Conservation (phyloP, 2,797 vertebrate genomes). For the Diplodus sargus region DNA sequence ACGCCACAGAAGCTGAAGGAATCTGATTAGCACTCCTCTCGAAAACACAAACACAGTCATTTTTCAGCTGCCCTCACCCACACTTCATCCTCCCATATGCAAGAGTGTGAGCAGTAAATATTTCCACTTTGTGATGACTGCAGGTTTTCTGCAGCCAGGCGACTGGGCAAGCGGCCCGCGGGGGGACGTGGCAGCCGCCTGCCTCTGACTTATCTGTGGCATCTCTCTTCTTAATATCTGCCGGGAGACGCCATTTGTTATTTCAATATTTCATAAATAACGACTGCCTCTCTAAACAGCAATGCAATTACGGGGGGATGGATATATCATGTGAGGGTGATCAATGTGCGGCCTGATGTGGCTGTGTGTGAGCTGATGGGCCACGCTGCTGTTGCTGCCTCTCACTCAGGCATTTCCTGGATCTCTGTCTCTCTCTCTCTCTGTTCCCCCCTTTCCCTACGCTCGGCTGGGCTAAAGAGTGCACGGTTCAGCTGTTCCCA, state of each 20-base stretch:
- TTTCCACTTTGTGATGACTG: slow-evolving; percentile 87
- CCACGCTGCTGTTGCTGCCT: slow-evolving; percentile 26
- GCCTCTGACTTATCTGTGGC: slow-evolving; percentile 81
- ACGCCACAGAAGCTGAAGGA: slow-evolving; percentile 71
- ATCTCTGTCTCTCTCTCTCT: slow-evolving; percentile 67
- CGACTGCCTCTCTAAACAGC: slow-evolving; percentile 77
- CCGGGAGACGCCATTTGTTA: slow-evolving; percentile 80
- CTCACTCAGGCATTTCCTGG: slow-evolving; percentile 80
- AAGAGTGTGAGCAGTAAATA: slow-evolving; percentile 83
- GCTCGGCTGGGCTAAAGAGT: slow-evolving; percentile 75
- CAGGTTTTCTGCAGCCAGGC: slow-evolving; percentile 80
- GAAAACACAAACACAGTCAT: slow-evolving; percentile 82
- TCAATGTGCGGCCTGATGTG: slow-evolving; percentile 69
- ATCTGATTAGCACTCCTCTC: slow-evolving; percentile 81
- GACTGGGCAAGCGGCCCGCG: slow-evolving; percentile 76
- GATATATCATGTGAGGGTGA: slow-evolving; percentile 77
- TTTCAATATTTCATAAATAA: slow-evolving; percentile 86
- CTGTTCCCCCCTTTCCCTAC: slow-evolving; percentile 25
- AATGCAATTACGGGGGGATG: slow-evolving; percentile 75
- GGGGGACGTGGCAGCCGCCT: slow-evolving; percentile 49
- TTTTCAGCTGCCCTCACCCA: slow-evolving; percentile 74
- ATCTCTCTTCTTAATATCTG: slow-evolving; percentile 83
- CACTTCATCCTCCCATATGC: slow-evolving; percentile 70
- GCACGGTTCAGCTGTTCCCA: slow-evolving; percentile 80
- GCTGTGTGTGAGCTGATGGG: slow-evolving; percentile 49